Conservation (phyloP, 2,797 vertebrate species). For the Helostoma temminkii region DNA sequence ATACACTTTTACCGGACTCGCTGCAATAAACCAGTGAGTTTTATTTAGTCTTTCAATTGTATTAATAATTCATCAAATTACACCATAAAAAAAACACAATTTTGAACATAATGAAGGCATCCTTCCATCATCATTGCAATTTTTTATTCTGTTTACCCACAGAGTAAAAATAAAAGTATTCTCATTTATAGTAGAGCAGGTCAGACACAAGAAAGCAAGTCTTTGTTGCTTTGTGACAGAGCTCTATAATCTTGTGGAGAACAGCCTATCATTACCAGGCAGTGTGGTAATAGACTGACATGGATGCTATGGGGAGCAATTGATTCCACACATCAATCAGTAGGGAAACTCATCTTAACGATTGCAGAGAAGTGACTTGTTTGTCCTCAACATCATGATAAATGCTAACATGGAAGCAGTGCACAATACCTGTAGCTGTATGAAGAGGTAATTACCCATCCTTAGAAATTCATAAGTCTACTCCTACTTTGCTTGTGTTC, state of each 20-base stretch:
- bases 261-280: constrained; percentile 87
- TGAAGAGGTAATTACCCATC: constrained; percentile 65
- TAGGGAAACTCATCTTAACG: constrained; percentile 79
- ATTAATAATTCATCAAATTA: constrained; percentile 74
- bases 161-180: constrained; percentile 76
- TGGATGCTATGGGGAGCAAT: constrained; percentile 87
- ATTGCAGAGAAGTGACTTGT: constrained; percentile 84
- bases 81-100: constrained; percentile 47
- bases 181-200: constrained; percentile 78
- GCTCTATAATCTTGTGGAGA: constrained; percentile 85
- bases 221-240: constrained; percentile 83
- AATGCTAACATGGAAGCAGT: constrained; percentile 72
- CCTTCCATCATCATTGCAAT: constrained; percentile 70
- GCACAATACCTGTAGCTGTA: constrained; percentile 59
- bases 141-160: constrained; percentile 78
- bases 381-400: constrained; percentile 76
- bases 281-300: constrained; percentile 86
- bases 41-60: constrained; percentile 33
- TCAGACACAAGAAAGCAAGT: constrained; percentile 77
- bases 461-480: constrained; percentile 65
- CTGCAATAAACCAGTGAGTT: constrained; percentile 15
- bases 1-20: not conserved
- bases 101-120: constrained; percentile 69
- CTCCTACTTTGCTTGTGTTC: constrained; percentile 22
- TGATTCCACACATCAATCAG: constrained; percentile 89